These are phyloP conservation scores for Sebastes diaconus DNA, from an alignment of 2,797 vertebrate species.

Conservation along the genomic window DNA sequence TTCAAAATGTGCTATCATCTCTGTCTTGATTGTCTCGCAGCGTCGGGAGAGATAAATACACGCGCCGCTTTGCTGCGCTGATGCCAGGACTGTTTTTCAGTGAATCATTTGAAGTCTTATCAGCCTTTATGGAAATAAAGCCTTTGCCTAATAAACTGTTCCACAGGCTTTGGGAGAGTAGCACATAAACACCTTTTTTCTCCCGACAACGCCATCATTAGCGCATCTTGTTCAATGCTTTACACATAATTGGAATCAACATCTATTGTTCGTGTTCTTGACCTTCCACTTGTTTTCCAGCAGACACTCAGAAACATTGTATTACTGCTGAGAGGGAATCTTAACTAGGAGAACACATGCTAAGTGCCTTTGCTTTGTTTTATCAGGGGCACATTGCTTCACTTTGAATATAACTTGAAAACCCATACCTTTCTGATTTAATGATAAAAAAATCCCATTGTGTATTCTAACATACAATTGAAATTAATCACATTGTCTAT, in stretches of 20 bases:
- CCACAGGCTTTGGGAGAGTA: conserved; percentile 71
- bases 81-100: conserved; percentile 69
- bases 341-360: conserved; percentile 78
- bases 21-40: conserved; percentile 76
- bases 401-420: conserved; percentile 67
- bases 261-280: conserved; percentile 79
- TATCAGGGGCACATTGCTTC: conserved; percentile 65
- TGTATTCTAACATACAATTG: neutral
- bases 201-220: conserved; percentile 80
- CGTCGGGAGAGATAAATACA: conserved; percentile 71
- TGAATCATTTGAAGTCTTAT: conserved; percentile 81
- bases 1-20: conserved; percentile 75
- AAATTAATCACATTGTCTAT: conserved; percentile 23
- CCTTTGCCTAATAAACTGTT: conserved; percentile 77
- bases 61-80: conserved; percentile 56
- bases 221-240: conserved; percentile 81
- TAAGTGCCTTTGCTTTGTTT: conserved; percentile 73
- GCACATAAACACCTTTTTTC: conserved; percentile 78
- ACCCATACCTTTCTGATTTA: conserved; percentile 57
- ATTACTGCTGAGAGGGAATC: conserved; percentile 74
- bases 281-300: conserved; percentile 81
- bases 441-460: conserved; percentile 39
- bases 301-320: conserved; percentile 78
- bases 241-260: conserved; percentile 85
- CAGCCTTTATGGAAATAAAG: conserved; percentile 80